phyloP scores from a whole-genome alignment of 2,888 invertebrate genomes.

The Synergus japonicus region DNA sequence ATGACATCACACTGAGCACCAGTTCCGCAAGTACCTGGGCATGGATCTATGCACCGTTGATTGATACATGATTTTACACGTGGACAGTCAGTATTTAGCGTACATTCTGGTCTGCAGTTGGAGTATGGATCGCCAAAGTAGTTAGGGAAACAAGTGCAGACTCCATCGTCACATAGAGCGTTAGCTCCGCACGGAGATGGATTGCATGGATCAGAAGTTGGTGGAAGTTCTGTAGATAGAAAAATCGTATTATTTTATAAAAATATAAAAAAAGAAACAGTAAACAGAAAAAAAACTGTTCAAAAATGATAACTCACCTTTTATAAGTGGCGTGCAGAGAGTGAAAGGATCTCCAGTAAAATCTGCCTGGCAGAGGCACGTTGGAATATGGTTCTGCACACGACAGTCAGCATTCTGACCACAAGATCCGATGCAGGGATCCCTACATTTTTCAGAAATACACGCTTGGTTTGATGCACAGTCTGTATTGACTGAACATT shows the following conservation, averaged over 20 bases:
- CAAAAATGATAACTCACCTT: slow-evolving; percentile 56
- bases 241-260: slow-evolving; percentile 53
- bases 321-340: slow-evolving; percentile 79
- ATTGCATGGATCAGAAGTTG: slow-evolving; percentile 80
- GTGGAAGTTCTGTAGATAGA: slow-evolving; percentile 50
- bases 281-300: neutral
- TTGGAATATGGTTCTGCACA: slow-evolving; percentile 85
- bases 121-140: slow-evolving; percentile 86
- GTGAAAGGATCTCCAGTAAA: slow-evolving; percentile 85
- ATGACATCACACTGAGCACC: slow-evolving; percentile 86
- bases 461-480: slow-evolving; percentile 84
- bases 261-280: neutral
- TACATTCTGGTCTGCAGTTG: slow-evolving; percentile 86
- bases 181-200: slow-evolving; percentile 86
- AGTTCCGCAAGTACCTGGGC: slow-evolving; percentile 86
- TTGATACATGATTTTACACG: slow-evolving; percentile 85
- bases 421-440: slow-evolving; percentile 86
- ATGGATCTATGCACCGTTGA: slow-evolving; percentile 86
- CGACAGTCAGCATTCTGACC: slow-evolving; percentile 85
- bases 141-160: slow-evolving; percentile 85
- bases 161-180: slow-evolving; percentile 72
- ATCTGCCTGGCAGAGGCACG: slow-evolving; percentile 81
- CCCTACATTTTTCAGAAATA: slow-evolving; percentile 85
- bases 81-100: slow-evolving; percentile 85
- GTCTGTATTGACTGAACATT: slow-evolving; percentile 82